These are phyloP conservation scores for Scaptodrosophila latifasciaeformis DNA, from an alignment of 2,888 invertebrate species.

Conservation along the genomic window DNA sequence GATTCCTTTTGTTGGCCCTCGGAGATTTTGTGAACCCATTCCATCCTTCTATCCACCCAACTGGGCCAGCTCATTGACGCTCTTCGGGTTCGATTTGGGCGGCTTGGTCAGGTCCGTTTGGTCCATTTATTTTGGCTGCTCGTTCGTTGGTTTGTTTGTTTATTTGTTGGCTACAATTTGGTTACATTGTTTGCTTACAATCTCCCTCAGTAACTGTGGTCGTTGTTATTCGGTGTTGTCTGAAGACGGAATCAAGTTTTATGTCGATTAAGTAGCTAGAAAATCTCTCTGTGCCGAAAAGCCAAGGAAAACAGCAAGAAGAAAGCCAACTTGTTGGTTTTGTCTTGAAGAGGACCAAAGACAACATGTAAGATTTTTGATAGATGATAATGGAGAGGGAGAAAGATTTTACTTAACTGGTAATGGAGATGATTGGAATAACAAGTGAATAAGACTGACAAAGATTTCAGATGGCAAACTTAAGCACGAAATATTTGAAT, in stretches of 20 bases:
- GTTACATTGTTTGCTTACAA: slow-evolving; percentile 66
- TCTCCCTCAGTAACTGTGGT: slow-evolving; percentile 29
- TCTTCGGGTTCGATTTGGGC: slow-evolving; percentile 2
- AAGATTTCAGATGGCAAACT: too few relatives aligned
- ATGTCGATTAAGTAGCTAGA: slow-evolving; percentile 59
- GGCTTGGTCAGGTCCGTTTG: slow-evolving; percentile 20
- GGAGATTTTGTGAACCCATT: background rate
- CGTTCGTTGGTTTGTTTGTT: slow-evolving; percentile 59
- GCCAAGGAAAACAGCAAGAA: slow-evolving; percentile 20
- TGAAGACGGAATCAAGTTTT: slow-evolving; percentile 49
- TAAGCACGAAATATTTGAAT: too few relatives aligned
- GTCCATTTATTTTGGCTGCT: slow-evolving; percentile 16
- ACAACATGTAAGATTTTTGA: too few relatives aligned
- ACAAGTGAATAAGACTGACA: too few relatives aligned
- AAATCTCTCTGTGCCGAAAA: slow-evolving; percentile 30
- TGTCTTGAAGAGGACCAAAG: too few relatives aligned
- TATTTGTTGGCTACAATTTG: slow-evolving; percentile 67
- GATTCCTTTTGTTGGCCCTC: too few relatives aligned
- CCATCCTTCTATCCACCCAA: background rate
- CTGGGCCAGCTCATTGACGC: background rate
- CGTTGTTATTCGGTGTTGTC: slow-evolving; percentile 25
- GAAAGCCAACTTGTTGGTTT: background rate
- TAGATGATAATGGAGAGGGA: too few relatives aligned
- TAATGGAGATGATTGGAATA: too few relatives aligned
- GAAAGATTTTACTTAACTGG: too few relatives aligned